Percentiles rank a stretch among this genome's conserved stretches.
phyloP scores from a whole-genome alignment of 2,797 vertebrate species.

The Pseudochaenichthys georgianus region DNA sequence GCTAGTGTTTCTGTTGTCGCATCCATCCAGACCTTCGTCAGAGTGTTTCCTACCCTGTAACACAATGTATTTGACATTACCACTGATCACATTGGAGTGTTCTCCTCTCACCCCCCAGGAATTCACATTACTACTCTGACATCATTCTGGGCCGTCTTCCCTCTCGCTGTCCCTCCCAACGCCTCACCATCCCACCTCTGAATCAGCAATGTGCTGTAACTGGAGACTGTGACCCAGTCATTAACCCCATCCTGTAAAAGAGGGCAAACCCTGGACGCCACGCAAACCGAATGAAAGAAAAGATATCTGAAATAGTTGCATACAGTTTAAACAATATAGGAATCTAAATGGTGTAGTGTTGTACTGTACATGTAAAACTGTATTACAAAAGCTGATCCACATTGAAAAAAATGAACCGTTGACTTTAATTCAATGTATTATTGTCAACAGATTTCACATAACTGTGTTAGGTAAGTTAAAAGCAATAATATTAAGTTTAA shows the following conservation, averaged over 20 bases:
- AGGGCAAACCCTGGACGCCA: slow-evolving; percentile 30
- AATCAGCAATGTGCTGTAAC: slow-evolving; percentile 57
- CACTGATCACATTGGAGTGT: neutral
- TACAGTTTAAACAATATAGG: neutral
- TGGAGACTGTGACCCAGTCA: slow-evolving; percentile 47
- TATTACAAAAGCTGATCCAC: neutral
- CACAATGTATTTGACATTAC: neutral
- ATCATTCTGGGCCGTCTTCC: neutral
- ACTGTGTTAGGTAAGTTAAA: too few species aligned
- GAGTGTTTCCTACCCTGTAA: too few species aligned
- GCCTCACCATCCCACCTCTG: slow-evolving; percentile 27
- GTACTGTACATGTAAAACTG: neutral
- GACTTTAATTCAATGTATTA: too few species aligned
- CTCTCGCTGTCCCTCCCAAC: slow-evolving; percentile 18
- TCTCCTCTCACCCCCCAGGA: neutral
- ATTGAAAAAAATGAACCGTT: too few species aligned
- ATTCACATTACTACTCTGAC: slow-evolving; percentile 9
- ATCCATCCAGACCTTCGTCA: too few species aligned
- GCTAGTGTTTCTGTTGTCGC: too few species aligned
- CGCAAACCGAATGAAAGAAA: neutral
- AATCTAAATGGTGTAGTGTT: neutral
- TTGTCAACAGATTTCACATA: too few species aligned
- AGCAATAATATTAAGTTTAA: too few species aligned
- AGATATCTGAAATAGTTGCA: slow-evolving; percentile 17
- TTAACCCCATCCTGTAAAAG: slow-evolving; percentile 20